These are phyloP conservation scores for Chloropsis cyanopogon DNA, from an alignment of 2,113 vertebrate species.

Conservation along the genomic window DNA sequence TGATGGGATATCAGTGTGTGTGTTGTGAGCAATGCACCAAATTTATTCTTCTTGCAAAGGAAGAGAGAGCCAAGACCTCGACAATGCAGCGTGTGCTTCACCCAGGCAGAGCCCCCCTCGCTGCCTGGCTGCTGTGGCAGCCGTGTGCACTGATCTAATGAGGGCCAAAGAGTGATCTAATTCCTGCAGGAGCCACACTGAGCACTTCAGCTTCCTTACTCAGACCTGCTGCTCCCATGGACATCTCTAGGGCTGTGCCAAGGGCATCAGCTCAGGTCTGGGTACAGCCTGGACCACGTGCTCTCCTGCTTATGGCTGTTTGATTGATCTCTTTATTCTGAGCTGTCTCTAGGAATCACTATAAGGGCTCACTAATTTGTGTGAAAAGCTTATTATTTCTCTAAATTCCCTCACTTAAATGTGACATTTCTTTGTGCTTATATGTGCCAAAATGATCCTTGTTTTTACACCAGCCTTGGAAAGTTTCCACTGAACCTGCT, in stretches of 20 bases:
- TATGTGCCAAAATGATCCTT: neutral
- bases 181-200: neutral
- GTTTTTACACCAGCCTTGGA: neutral
- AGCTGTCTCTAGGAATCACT: neutral
- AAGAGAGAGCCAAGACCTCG: neutral
- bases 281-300: neutral
- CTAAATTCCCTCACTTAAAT: neutral
- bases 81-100: neutral
- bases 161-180: neutral
- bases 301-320: neutral
- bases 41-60: neutral
- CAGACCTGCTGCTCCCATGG: neutral
- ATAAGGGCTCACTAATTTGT: neutral
- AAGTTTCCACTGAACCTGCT: neutral
- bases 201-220: neutral
- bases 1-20: neutral
- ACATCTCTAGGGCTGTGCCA: neutral
- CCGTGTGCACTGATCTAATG: neutral
- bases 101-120: neutral
- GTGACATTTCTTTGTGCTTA: neutral
- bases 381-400: neutral
- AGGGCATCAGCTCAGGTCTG: neutral
- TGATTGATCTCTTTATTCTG: neutral
- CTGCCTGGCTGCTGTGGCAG: neutral
- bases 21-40: neutral